Percentiles rank a stretch among this genome's conserved stretches.
phyloP scores from a whole-genome alignment of 2,113 vertebrate species.

The Mugil cephalus region DNA sequence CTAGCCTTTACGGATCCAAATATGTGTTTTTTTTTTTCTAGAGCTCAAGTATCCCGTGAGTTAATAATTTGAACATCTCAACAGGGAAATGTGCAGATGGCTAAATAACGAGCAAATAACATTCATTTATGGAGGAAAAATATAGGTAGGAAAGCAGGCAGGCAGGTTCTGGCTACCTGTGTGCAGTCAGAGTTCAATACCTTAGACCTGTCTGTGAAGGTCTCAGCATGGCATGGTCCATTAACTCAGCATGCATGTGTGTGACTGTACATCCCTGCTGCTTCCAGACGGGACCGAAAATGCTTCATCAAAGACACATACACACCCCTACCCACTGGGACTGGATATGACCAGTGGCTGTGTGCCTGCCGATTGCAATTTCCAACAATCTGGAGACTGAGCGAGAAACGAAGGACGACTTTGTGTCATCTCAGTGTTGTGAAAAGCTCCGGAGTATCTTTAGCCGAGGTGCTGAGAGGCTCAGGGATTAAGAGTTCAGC shows the following conservation, averaged over 20 bases:
- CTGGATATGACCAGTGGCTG: conserved; percentile 27
- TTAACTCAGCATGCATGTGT: conserved; percentile 69
- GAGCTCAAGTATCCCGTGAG: not conserved
- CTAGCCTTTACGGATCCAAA: not conserved
- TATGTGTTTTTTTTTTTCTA: not conserved
- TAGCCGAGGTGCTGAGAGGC: conserved; percentile 8
- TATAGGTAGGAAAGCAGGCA: conserved; percentile 18
- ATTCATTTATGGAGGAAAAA: conserved; percentile 4
- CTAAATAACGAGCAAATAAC: conserved; percentile 11
- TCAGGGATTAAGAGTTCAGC: conserved; percentile 29
- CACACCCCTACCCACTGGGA: conserved; percentile 36
- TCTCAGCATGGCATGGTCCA: conserved; percentile 65
- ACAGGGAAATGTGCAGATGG: not conserved
- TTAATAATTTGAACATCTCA: not conserved
- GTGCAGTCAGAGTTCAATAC: conserved; percentile 54
- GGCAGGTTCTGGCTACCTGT: conserved; percentile 30
- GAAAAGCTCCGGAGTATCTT: conserved; percentile 26
- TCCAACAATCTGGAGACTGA: conserved; percentile 49
- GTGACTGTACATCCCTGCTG: conserved; percentile 61
- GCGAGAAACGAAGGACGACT: not conserved
- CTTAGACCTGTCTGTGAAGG: conserved; percentile 53
- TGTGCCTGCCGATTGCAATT: conserved; percentile 32
- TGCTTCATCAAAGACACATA: conserved; percentile 41
- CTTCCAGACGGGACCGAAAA: conserved; percentile 49
- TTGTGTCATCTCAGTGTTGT: conserved; percentile 28